phyloP scores from a whole-genome alignment of 2,888 invertebrate genomes.

The Proisotoma minuta region DNA sequence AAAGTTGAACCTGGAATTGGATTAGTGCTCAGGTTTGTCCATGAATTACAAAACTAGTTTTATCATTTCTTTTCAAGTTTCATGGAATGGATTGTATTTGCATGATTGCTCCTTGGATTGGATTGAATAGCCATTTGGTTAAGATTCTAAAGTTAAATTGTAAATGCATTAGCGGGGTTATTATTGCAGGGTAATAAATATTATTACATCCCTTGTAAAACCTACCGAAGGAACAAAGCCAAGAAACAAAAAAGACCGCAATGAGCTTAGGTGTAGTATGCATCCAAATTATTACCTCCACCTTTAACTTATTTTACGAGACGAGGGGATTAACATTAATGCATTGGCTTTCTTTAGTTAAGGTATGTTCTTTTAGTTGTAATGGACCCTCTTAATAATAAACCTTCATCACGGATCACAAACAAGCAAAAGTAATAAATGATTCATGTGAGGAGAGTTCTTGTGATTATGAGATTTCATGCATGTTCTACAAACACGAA shows the following conservation, averaged over 20 bases:
- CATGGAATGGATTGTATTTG: neutral
- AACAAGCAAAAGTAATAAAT: slow-evolving; percentile 18
- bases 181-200: slow-evolving; percentile 18
- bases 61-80: neutral
- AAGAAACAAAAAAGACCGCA: slow-evolving; percentile 1
- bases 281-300: neutral
- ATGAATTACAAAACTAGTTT: neutral
- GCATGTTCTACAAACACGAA: slow-evolving; percentile 5
- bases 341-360: neutral
- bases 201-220: slow-evolving; percentile 19
- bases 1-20: no score
- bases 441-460: slow-evolving; percentile 13
- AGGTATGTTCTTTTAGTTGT: neutral
- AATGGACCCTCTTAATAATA: slow-evolving; percentile 15
- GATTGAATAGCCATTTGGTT: neutral
- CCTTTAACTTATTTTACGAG: neutral
- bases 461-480: slow-evolving; percentile 2
- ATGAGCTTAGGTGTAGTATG: no score
- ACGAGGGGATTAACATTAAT: neutral
- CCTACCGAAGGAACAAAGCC: neutral
- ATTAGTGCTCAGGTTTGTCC: no score
- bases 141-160: neutral
- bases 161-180: slow-evolving; percentile 16
- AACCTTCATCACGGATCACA: slow-evolving; percentile 17
- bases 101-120: neutral